Evolutionary conservation across 2,888 invertebrate genomes (phyloP).

Genomic region (Volucella zonaria): DNA sequence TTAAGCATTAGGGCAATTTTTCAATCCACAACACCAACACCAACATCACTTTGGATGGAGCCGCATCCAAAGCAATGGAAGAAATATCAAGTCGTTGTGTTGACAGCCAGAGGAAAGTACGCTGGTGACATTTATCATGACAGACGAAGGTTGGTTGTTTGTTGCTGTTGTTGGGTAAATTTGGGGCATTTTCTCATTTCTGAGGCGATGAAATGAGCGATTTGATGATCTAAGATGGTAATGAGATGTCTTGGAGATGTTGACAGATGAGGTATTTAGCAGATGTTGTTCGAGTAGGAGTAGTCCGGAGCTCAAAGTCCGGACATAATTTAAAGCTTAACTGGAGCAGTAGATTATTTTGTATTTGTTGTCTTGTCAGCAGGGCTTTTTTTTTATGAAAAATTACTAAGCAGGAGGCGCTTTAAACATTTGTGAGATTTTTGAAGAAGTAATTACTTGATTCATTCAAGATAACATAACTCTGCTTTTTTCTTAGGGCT

Average conservation of each 20-base stretch:
- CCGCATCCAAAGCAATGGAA: neutral
- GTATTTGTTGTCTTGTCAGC: neutral
- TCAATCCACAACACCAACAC: conserved; percentile 42
- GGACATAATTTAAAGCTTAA: neutral
- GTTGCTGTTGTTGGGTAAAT: conserved; percentile 25
- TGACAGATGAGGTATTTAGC: conserved; percentile 43
- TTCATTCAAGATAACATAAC: too few species aligned
- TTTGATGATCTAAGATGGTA: conserved; percentile 60
- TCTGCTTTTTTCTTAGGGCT: neutral
- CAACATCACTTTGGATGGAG: neutral
- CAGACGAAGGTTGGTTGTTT: conserved; percentile 31
- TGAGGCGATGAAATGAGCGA: conserved; percentile 60
- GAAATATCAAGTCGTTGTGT: conserved; percentile 45
- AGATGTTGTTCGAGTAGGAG: neutral
- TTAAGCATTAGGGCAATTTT: conserved; percentile 48
- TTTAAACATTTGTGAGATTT: too few species aligned
- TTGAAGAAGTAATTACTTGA: too few species aligned
- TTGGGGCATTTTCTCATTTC: conserved; percentile 15
- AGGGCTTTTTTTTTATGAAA: neutral
- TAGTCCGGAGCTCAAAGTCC: neutral
- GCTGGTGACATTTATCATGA: conserved; percentile 62
- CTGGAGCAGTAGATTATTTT: neutral
- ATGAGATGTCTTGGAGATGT: conserved; percentile 39
- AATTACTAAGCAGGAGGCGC: too few species aligned
- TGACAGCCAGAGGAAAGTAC: conserved; percentile 60